phyloP scores from a whole-genome alignment of 2,113 vertebrate species.

The Ondatra zibethicus region DNA sequence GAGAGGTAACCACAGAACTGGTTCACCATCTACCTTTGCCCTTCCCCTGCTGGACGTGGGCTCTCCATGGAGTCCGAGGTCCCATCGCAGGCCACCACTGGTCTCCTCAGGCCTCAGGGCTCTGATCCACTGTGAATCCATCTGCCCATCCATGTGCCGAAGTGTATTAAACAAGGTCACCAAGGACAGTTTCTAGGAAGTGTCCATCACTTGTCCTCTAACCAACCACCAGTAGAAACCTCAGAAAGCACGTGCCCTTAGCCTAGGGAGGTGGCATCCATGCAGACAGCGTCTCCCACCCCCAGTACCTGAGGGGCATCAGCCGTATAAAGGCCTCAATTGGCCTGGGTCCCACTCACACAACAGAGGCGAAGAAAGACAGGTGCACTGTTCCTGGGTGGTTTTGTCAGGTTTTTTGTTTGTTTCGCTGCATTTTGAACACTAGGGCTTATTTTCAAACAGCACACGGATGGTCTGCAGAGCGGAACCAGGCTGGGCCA shows the following conservation, averaged over 20 bases:
- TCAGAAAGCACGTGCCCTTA: background rate
- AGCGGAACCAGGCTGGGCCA: conserved; percentile 61
- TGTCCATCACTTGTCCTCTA: background rate
- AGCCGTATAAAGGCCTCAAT: background rate
- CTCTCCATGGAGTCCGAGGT: rapidly evolving
- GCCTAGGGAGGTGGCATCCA: background rate
- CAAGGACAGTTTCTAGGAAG: background rate
- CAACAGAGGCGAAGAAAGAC: conserved; percentile 6
- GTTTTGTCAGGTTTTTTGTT: conserved; percentile 53
- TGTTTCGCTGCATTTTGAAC: conserved; percentile 82
- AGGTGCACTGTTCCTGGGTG: background rate
- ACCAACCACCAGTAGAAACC: background rate
- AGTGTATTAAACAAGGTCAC: background rate
- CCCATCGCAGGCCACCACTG: no score
- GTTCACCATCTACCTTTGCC: background rate
- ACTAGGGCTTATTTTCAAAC: conserved; percentile 86
- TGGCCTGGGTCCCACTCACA: conserved; percentile 49
- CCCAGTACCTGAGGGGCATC: no score
- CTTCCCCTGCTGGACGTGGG: background rate
- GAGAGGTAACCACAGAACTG: rapidly evolving
- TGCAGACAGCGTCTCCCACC: background rate
- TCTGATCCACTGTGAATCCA: background rate
- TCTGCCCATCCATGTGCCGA: background rate
- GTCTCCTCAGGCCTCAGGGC: background rate
- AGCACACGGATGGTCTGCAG: conserved; percentile 83